phyloP scores from a whole-genome alignment of 1,140 invertebrate species.

The Dreissena polymorpha region DNA sequence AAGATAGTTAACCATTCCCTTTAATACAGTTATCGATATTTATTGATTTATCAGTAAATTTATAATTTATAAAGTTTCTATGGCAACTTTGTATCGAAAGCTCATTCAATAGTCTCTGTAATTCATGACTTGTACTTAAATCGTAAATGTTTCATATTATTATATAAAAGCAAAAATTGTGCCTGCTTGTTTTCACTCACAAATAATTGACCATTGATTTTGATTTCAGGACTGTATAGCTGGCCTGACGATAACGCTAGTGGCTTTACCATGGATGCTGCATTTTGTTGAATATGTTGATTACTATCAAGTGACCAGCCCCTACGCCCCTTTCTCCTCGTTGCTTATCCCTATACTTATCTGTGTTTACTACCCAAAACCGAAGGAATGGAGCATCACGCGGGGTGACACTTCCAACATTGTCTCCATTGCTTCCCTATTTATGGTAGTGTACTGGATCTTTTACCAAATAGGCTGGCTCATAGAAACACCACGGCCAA shows the following conservation, averaged over 20 bases:
- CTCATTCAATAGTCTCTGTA: too few species aligned
- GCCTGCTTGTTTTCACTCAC: too few species aligned
- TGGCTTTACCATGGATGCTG: conserved; percentile 41
- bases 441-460: conserved; percentile 19
- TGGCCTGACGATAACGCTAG: conserved; percentile 19
- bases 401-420: conserved; percentile 53
- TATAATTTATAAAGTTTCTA: too few species aligned
- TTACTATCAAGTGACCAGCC: conserved; percentile 31
- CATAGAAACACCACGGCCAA: conserved; percentile 2
- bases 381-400: conserved; percentile 47
- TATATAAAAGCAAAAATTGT: too few species aligned
- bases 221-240: conserved; percentile 47
- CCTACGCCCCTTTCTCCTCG: conserved; percentile 39
- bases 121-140: too few species aligned
- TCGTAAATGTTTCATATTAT: too few species aligned
- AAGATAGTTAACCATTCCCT: too few species aligned
- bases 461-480: conserved; percentile 48
- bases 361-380: conserved; percentile 51
- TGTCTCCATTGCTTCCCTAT: conserved; percentile 38
- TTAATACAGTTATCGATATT: too few species aligned
- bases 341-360: conserved; percentile 37
- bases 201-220: too few species aligned
- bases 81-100: too few species aligned
- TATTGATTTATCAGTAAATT: too few species aligned
- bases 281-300: conserved; percentile 40